phyloP scores from a whole-genome alignment of 1,140 invertebrate species.

The Drosophila grimshawi region DNA sequence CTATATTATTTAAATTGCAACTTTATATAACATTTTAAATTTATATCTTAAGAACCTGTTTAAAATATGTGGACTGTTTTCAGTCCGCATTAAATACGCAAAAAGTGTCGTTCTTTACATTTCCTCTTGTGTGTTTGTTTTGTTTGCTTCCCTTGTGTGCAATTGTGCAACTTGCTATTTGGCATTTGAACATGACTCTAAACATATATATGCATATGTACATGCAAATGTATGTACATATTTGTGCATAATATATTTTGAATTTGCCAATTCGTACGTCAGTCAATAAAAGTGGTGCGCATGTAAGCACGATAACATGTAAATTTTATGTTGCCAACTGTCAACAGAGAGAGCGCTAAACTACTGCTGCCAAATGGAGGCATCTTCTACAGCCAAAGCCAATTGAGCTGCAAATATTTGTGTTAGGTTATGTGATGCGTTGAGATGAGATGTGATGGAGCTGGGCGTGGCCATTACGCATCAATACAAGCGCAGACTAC shows the following conservation, averaged over 20 bases:
- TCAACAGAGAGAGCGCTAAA: constrained; percentile 43
- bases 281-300: constrained; percentile 65
- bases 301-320: constrained; percentile 67
- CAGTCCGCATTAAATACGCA: no score
- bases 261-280: constrained; percentile 46
- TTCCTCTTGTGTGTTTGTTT: neutral
- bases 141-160: constrained; percentile 8
- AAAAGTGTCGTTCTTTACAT: neutral
- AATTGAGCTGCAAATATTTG: constrained; percentile 62
- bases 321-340: constrained; percentile 75
- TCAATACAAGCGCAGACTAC: constrained; percentile 1
- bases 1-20: no score
- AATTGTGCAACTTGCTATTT: constrained; percentile 26
- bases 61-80: no score
- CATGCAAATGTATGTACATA: constrained; percentile 7
- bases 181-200: neutral
- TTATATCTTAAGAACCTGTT: no score
- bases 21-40: no score
- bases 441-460: constrained; percentile 5
- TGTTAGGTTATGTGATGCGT: constrained; percentile 35
- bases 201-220: no score
- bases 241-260: constrained; percentile 1
- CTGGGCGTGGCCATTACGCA: constrained; percentile 59
- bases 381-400: constrained; percentile 35
- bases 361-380: constrained; percentile 20